Conservation (phyloP, 2,888 invertebrate genomes). For the Polymixis lichenea region DNA sequence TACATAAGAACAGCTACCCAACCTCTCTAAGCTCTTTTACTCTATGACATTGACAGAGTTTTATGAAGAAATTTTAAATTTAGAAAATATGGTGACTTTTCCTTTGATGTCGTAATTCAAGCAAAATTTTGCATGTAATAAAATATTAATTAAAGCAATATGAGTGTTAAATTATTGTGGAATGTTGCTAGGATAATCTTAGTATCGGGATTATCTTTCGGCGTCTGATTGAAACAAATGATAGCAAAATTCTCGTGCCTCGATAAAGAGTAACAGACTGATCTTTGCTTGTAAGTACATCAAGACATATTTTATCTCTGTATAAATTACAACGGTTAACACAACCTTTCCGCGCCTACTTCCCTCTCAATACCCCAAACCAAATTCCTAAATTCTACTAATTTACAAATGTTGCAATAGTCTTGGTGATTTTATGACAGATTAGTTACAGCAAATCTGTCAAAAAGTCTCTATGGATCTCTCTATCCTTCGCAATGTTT, state of each 20-base stretch:
- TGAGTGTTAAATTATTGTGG: conserved; percentile 85
- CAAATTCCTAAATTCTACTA: not conserved
- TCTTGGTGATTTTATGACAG: not conserved
- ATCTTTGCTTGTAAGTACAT: conserved; percentile 59
- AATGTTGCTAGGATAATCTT: conserved; percentile 84
- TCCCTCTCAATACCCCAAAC: no score
- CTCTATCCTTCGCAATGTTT: not conserved
- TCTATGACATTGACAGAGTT: conserved; percentile 50
- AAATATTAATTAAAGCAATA: conserved; percentile 68
- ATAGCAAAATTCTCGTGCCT: conserved; percentile 32
- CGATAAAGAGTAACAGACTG: conserved; percentile 38
- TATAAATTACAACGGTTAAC: not conserved
- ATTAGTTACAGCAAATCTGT: not conserved
- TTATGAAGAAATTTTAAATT: conserved; percentile 74
- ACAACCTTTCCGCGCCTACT: not conserved
- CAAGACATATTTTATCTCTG: not conserved
- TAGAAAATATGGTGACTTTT: conserved; percentile 68
- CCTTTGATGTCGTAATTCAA: conserved; percentile 45
- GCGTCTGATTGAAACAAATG: conserved; percentile 70
- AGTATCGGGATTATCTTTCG: conserved; percentile 82
- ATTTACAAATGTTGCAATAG: not conserved
- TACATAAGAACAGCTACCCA: not conserved
- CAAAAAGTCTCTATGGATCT: not conserved
- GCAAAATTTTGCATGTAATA: conserved; percentile 58
- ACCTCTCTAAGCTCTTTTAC: conserved; percentile 16